phyloP scores from a whole-genome alignment of 1,140 invertebrate genomes.

The Pseudomyrmex cubaensis region DNA sequence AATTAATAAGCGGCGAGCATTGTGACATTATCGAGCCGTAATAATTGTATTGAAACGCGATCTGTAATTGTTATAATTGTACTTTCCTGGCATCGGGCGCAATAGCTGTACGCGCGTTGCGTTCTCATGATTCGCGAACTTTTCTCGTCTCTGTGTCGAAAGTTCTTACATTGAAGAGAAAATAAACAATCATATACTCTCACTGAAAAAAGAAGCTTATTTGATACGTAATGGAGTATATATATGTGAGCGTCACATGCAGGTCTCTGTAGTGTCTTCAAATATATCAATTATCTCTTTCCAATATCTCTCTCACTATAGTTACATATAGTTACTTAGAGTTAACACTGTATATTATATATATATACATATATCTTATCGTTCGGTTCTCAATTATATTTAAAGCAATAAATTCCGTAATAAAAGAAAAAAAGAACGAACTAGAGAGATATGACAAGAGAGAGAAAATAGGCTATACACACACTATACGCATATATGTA shows the following conservation, averaged over 20 bases:
- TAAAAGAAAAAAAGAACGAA: slow-evolving; percentile 49
- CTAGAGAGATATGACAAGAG: slow-evolving; percentile 37
- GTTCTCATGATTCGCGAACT: slow-evolving; percentile 10
- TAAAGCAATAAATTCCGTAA: slow-evolving; percentile 71
- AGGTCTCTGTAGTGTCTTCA: slow-evolving; percentile 44
- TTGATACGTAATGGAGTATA: slow-evolving; percentile 36
- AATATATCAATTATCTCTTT: slow-evolving; percentile 53
- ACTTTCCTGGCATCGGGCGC: slow-evolving; percentile 4
- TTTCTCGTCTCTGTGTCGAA: slow-evolving; percentile 15
- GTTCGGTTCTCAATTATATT: slow-evolving; percentile 59
- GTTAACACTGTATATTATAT: slow-evolving; percentile 44
- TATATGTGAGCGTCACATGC: slow-evolving; percentile 33
- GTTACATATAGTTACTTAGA: slow-evolving; percentile 39
- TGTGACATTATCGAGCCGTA: not conserved
- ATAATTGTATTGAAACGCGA: not conserved
- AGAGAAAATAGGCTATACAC: slow-evolving; percentile 18
- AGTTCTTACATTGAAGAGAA: slow-evolving; percentile 28
- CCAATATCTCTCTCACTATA: slow-evolving; percentile 44
- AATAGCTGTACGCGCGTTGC: slow-evolving; percentile 13
- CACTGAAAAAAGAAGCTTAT: slow-evolving; percentile 16
- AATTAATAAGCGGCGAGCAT: slow-evolving; percentile 1
- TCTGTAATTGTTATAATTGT: slow-evolving; percentile 5
- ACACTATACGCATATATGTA: slow-evolving; percentile 5
- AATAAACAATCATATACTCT: not conserved
- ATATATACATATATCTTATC: not conserved